phyloP scores from a whole-genome alignment of 2,113 vertebrate species.

The Apodemus speciosus region DNA sequence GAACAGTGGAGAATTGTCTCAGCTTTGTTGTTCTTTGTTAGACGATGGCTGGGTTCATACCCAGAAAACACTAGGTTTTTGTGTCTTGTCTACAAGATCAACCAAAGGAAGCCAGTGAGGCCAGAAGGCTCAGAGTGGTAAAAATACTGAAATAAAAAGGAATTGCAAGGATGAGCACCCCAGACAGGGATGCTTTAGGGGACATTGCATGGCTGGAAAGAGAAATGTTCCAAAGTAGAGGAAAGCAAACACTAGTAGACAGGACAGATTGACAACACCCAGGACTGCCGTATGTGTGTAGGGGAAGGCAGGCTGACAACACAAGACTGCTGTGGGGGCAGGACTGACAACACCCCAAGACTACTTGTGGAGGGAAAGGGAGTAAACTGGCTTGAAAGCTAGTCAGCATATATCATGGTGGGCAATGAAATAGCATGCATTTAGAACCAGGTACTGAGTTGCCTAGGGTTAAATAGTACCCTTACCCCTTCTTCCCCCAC shows the following conservation, averaged over 20 bases:
- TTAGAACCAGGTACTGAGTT: neutral
- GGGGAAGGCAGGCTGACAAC: neutral
- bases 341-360: neutral
- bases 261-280: neutral
- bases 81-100: neutral
- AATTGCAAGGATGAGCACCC: neutral
- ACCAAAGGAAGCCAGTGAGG: constrained; percentile 9
- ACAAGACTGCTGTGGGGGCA: neutral
- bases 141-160: constrained; percentile 21
- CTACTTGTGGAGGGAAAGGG: neutral
- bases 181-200: neutral
- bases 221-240: constrained; percentile 12
- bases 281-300: neutral
- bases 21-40: constrained; percentile 21
- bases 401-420: neutral
- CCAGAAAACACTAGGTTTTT: neutral
- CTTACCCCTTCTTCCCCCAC: accelerated
- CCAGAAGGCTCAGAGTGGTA: neutral
- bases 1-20: neutral
- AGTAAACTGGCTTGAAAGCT: neutral
- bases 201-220: neutral
- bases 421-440: neutral
- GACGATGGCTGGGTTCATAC: neutral
- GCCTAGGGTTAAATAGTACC: neutral
- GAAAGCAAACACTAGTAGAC: neutral